These are phyloP conservation scores for Acanthosepion lycidas DNA, from an alignment of 2,888 invertebrate species.

Conservation along the genomic window DNA sequence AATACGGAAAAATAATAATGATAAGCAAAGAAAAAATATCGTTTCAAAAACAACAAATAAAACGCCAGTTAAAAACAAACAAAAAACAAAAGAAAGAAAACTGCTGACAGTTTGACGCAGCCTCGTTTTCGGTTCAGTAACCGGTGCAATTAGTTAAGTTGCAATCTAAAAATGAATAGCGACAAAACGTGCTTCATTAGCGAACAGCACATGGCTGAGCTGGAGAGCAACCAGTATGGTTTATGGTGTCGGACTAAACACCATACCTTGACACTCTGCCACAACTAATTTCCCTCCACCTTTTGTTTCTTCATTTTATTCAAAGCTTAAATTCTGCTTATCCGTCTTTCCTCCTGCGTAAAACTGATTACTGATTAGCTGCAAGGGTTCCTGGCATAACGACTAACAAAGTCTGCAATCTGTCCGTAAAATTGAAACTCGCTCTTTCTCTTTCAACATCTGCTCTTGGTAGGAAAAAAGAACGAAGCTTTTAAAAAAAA, in stretches of 20 bases:
- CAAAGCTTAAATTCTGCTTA: not conserved
- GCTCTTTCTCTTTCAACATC: not conserved
- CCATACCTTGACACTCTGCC: not conserved
- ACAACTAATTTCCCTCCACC: not conserved
- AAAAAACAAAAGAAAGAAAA: not conserved
- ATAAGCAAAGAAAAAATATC: not conserved
- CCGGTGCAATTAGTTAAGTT: not conserved
- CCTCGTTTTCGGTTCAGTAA: constrained; percentile 33
- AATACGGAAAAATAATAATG: not conserved
- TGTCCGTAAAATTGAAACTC: not conserved
- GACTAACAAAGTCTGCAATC: not conserved
- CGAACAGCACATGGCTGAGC: not conserved
- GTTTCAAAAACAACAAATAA: not conserved
- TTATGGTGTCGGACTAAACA: not conserved
- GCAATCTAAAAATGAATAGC: not conserved
- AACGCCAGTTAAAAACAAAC: not conserved
- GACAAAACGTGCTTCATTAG: constrained; percentile 33
- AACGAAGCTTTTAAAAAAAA: not conserved
- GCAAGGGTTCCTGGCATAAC: not conserved
- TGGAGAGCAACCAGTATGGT: too few relatives aligned
- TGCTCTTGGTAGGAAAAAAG: not conserved
- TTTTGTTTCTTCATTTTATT: not conserved
- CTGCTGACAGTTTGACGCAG: not conserved
- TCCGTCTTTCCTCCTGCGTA: not conserved
- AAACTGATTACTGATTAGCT: not conserved